phyloP scores from a whole-genome alignment of 2,113 vertebrate genomes.

The Eulemur macaco region DNA sequence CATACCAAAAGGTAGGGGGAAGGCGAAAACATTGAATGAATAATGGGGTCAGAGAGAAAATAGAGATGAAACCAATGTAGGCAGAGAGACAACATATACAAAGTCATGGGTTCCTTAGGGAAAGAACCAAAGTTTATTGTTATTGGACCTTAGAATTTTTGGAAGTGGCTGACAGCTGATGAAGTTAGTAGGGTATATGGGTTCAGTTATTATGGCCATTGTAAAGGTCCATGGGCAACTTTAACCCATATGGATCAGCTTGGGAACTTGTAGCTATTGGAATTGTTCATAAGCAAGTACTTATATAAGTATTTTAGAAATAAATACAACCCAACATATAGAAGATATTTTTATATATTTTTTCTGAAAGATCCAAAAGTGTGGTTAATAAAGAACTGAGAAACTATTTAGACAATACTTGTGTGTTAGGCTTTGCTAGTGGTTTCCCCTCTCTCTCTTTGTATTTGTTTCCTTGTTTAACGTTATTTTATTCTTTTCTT shows the following conservation, averaged over 20 bases:
- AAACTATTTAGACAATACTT: neutral
- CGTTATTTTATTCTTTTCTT: conserved; percentile 12
- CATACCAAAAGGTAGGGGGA: neutral
- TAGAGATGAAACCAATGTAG: neutral
- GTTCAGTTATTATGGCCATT: neutral
- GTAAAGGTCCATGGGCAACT: neutral
- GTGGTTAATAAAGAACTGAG: neutral
- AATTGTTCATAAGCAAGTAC: neutral
- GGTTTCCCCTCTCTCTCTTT: neutral
- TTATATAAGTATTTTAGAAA: neutral
- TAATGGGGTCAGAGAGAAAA: neutral
- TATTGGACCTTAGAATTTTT: neutral
- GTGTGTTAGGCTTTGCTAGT: neutral
- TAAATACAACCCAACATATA: neutral
- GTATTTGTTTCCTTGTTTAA: neutral
- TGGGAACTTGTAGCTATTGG: neutral
- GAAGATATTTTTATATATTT: neutral
- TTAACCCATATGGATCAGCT: neutral
- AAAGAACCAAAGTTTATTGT: neutral
- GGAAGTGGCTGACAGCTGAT: neutral
- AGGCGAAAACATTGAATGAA: neutral
- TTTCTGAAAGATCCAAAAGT: neutral
- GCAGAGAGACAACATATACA: neutral
- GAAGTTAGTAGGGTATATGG: neutral
- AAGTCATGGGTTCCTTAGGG: neutral